phyloP scores from a whole-genome alignment of 2,888 invertebrate genomes.

The Drosophila rubida region DNA sequence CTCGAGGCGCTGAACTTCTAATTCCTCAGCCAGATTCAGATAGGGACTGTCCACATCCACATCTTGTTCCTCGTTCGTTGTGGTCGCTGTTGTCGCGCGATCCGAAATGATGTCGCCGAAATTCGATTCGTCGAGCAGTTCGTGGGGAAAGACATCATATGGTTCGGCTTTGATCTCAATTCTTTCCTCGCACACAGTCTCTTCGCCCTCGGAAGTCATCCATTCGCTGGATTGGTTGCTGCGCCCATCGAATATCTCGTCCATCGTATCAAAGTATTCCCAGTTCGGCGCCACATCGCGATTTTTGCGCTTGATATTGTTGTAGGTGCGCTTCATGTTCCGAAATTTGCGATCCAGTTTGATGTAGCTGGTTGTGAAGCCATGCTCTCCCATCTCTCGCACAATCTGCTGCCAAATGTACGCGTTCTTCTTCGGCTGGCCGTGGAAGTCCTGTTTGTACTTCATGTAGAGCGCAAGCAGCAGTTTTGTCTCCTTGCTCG shows the following conservation, averaged over 20 bases:
- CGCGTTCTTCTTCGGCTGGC: not conserved
- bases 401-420: slow-evolving; percentile 23
- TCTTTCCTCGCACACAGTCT: not conserved
- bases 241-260: slow-evolving; percentile 18
- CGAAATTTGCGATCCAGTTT: slow-evolving; percentile 36
- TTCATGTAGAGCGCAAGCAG: slow-evolving; percentile 30
- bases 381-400: slow-evolving; percentile 6
- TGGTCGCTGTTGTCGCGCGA: not conserved
- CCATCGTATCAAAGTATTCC: slow-evolving; percentile 26
- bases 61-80: not conserved
- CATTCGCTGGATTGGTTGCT: not conserved
- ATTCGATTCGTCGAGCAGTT: slow-evolving; percentile 30
- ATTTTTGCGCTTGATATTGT: slow-evolving; percentile 16
- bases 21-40: not conserved
- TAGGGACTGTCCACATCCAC: slow-evolving; percentile 13
- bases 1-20: slow-evolving; percentile 22
- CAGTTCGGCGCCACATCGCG: not conserved
- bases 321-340: slow-evolving; percentile 39
- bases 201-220: not conserved
- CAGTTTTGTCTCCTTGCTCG: slow-evolving; percentile 3
- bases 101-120: slow-evolving; percentile 22
- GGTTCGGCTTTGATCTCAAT: slow-evolving; percentile 9
- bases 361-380: slow-evolving; percentile 19
- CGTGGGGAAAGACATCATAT: not conserved
- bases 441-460: slow-evolving; percentile 16